phyloP scores from a whole-genome alignment of 2,797 vertebrate species.

The Pantherophis alleghaniensis region DNA sequence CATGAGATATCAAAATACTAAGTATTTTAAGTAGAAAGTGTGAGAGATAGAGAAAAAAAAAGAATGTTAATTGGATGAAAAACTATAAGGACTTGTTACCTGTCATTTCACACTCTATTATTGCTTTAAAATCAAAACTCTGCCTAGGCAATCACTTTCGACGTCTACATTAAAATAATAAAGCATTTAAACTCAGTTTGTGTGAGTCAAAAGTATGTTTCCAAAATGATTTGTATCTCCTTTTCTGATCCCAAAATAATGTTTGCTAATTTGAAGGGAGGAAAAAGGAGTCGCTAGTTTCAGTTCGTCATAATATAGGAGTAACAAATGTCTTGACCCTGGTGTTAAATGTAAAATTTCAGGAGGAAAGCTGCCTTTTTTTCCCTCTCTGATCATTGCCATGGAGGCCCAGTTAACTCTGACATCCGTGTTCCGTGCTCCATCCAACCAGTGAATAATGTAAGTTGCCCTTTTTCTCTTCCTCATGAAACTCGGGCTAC shows the following conservation, averaged over 20 bases:
- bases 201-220: not conserved
- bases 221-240: not conserved
- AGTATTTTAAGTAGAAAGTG: not conserved
- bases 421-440: constrained; percentile 24
- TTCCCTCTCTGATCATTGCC: not conserved
- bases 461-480: constrained; percentile 25
- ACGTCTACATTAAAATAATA: not conserved
- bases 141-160: not conserved
- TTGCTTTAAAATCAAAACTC: not conserved
- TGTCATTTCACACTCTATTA: not conserved
- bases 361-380: not conserved
- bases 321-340: too few species aligned
- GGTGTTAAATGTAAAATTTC: not conserved
- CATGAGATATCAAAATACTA: not conserved
- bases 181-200: not conserved
- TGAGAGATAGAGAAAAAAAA: too few species aligned
- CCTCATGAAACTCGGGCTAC: constrained; percentile 7
- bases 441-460: constrained; percentile 19
- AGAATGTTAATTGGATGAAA: not conserved
- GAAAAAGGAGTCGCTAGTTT: not conserved
- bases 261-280: not conserved
- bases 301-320: not conserved
- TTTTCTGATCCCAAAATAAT: not conserved
- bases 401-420: constrained; percentile 13
- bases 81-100: not conserved